phyloP scores from a whole-genome alignment of 64 coral and sea anemone species.

The Astreopora myriophthalma region DNA sequence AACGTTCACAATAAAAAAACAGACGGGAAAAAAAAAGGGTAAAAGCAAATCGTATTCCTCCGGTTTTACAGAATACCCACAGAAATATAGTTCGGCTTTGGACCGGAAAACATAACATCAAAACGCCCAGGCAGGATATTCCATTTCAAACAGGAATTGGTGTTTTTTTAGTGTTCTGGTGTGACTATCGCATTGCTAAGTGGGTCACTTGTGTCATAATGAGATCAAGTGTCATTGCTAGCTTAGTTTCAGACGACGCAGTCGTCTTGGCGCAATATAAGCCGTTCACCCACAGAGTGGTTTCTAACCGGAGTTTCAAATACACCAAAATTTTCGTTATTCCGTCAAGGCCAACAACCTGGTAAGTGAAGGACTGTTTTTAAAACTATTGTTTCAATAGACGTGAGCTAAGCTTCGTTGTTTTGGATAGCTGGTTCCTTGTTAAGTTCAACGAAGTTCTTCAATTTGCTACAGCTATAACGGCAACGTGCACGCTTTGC shows the following conservation, averaged over 20 bases:
- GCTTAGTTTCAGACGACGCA: neutral
- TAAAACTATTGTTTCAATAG: neutral
- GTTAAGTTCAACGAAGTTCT: neutral
- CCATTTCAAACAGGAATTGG: neutral
- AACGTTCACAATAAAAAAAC: no score
- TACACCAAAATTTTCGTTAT: neutral
- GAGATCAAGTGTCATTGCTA: neutral
- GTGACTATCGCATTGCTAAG: neutral
- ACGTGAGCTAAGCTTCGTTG: neutral
- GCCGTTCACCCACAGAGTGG: neutral
- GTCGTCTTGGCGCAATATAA: neutral
- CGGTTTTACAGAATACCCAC: no score
- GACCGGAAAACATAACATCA: no score
- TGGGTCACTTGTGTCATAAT: neutral
- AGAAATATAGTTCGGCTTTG: no score
- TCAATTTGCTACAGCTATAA: neutral
- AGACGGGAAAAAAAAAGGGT: no score
- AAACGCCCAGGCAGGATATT: no score
- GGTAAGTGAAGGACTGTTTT: neutral
- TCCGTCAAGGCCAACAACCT: neutral
- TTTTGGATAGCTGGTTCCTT: neutral
- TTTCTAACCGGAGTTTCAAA: neutral
- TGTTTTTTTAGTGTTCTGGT: neutral
- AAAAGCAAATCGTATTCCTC: no score
- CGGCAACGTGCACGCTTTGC: no score